Base-by-base conservation (phyloP, 2,797 vertebrate genomes). In the Valencia hispanica region DNA sequence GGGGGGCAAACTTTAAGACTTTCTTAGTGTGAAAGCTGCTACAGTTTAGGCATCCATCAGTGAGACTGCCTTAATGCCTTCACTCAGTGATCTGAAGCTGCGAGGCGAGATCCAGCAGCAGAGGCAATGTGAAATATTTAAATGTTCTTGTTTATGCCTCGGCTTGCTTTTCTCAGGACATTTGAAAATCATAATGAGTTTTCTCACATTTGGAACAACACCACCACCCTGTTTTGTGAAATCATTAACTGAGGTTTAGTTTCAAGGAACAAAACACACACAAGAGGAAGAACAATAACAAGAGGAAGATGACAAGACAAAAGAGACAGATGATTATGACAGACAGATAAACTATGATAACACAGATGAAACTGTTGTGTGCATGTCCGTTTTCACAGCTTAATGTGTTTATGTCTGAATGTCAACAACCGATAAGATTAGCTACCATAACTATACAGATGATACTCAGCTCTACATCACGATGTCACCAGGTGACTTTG, bases 1-100 rank as follows among this genome's bases (percentile, higher is more conserved):
- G 2, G 36, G 25, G 8, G 27, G 1, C 34, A 87, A 81, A 85
- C 79, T 79, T 77, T 75, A 41, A 87, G 73, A 76, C 75, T 78
- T 32, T 76, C 57, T 80, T 45, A 80, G 75, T 79, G 76, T 78
- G 75, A 79, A 76, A 63, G 68, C 79, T 79, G 78, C 63, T 22
- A 5, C 34, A 25, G 75, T 79, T 76, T 78, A 79, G 72, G 74
- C 86, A 75, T 72, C 80, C 63, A 51, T 87, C 80, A 70, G 53
- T 70, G 72, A 80, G 63, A 36, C 77, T 84, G 82, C 61, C 68
- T 86, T 82, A 79, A 80, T 80, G 79, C 81, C 68, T 78, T 76
- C 36, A 34, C 48, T 72, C 77, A 68, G 69, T 80, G 75, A 74
- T 73, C 50, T 45, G 53, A 87, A 71, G 43, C 50, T 72, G 75